Conservation (phyloP, 2,888 invertebrate genomes). For the Erebia ligea region DNA sequence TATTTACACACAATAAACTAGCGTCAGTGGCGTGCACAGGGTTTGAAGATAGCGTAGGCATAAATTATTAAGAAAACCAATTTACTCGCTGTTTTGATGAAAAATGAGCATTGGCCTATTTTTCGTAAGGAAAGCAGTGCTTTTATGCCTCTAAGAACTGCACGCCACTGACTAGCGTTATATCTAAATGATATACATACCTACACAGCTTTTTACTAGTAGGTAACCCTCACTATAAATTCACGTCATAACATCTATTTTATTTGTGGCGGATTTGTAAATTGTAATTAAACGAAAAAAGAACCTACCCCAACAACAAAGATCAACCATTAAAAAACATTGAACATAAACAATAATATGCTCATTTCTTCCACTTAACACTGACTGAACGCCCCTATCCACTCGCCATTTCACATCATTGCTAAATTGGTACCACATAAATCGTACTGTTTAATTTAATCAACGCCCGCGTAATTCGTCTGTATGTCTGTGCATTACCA, state of each 20-base stretch:
- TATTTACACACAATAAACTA: no score
- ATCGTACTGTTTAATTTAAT: conserved; percentile 80
- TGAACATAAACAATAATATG: conserved; percentile 40
- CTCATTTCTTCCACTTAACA: conserved; percentile 63
- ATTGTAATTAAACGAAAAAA: conserved; percentile 14
- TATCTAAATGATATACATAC: no score
- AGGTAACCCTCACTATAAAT: not conserved
- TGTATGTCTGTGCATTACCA: conserved; percentile 52
- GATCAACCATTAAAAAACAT: conserved; percentile 26
- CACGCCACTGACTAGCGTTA: no score
- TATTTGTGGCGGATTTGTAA: not conserved
- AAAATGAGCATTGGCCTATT: no score
- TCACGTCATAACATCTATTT: not conserved
- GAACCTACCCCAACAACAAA: conserved; percentile 18
- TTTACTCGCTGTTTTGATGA: no score
- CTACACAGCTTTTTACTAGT: not conserved
- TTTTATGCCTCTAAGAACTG: no score
- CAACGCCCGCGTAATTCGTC: conserved; percentile 71
- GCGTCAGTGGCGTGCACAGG: no score
- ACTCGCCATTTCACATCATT: conserved; percentile 73
- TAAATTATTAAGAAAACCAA: no score
- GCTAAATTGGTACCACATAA: conserved; percentile 80
- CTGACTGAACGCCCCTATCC: conserved; percentile 66
- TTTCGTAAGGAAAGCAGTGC: no score
- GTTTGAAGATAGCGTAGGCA: no score